phyloP scores from a whole-genome alignment of 1,140 invertebrate species.

The Ephestia elutella region DNA sequence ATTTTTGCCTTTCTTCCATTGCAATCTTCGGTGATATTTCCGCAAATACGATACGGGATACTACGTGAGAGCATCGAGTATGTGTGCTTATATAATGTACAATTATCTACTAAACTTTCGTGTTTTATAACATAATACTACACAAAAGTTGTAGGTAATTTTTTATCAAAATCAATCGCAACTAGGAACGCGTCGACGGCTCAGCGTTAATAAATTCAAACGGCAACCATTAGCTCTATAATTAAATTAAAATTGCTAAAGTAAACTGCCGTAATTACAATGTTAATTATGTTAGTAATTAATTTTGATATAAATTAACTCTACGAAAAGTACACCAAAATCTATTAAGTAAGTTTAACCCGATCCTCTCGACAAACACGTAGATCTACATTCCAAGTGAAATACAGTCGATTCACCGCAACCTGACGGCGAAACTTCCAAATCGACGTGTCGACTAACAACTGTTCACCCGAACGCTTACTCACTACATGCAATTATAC shows the following conservation, averaged over 20 bases:
- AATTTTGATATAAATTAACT: conserved; percentile 11
- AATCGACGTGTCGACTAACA: conserved; percentile 37
- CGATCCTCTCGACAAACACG: conserved; percentile 20
- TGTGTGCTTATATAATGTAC: not conserved
- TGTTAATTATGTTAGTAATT: not conserved
- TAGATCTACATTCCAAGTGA: conserved; percentile 36
- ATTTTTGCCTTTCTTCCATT: conserved; percentile 30
- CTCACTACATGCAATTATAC: conserved; percentile 24
- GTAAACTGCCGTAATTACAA: not conserved
- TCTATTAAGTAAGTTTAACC: conserved; percentile 31
- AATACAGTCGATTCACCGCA: conserved; percentile 38
- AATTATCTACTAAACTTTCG: too few relatives aligned
- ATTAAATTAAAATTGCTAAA: not conserved
- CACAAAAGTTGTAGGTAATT: too few relatives aligned
- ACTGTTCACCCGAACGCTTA: conserved; percentile 24
- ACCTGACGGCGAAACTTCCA: conserved; percentile 38
- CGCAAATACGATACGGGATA: not conserved
- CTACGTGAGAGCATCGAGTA: too few relatives aligned
- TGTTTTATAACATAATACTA: too few relatives aligned
- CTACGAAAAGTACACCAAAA: conserved; percentile 18
- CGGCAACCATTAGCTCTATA: too few relatives aligned
- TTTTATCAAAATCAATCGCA: too few relatives aligned
- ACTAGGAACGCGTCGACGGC: too few relatives aligned
- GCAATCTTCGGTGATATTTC: conserved; percentile 4
- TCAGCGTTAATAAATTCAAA: too few relatives aligned